Conservation (phyloP, 2,113 vertebrate genomes). For the Hydrochoerus hydrochaeris region DNA sequence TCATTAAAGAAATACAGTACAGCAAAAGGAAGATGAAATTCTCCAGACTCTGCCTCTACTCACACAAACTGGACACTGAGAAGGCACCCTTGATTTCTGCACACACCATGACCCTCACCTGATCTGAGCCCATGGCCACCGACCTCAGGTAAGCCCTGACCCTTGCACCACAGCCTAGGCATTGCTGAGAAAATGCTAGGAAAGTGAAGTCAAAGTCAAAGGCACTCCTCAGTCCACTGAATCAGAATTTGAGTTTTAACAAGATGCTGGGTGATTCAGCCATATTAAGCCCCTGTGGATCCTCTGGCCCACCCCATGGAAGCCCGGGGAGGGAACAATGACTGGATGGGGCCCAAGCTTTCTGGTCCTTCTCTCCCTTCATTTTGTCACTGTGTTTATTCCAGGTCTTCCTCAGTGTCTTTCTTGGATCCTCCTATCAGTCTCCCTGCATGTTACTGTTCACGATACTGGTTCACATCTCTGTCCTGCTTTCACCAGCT, state of each 20-base stretch:
- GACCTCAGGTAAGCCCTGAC: neutral
- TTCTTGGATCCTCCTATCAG: neutral
- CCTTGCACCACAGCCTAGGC: neutral
- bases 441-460: neutral
- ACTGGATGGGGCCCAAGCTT: no score
- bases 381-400: neutral
- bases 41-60: neutral
- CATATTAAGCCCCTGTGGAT: neutral
- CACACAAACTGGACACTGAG: neutral
- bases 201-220: neutral
- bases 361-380: neutral
- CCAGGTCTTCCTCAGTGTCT: neutral
- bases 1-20: neutral
- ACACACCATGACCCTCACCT: neutral
- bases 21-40: neutral
- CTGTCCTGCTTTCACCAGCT: neutral
- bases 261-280: neutral
- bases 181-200: neutral
- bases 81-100: neutral
- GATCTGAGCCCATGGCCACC: neutral
- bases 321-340: neutral
- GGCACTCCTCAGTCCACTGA: neutral
- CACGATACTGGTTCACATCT: neutral
- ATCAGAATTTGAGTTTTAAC: conserved; percentile 17
- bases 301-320: neutral